Conservation (phyloP, 1,140 invertebrate genomes). For the Ostrea edulis region DNA sequence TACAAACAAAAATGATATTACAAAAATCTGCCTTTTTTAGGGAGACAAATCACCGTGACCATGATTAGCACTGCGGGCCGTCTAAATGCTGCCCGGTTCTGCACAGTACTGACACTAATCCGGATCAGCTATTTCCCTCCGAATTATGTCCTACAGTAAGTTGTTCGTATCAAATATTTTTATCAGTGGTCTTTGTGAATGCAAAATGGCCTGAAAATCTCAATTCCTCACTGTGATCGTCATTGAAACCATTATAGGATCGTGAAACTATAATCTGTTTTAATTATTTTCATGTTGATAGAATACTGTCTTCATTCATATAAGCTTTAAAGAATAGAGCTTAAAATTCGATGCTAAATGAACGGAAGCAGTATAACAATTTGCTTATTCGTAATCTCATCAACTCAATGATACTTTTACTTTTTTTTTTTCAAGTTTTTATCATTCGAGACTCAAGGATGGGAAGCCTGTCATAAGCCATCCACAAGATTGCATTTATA, state of each 20-base stretch:
- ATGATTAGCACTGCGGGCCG: slow-evolving; percentile 27
- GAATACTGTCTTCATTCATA: not conserved
- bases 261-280: not conserved
- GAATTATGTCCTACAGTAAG: not conserved
- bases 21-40: not conserved
- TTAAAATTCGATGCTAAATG: not conserved
- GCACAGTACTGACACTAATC: slow-evolving; percentile 31
- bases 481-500: too few species aligned
- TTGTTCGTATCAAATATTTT: slow-evolving; percentile 5
- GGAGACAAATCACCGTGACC: not conserved
- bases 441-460: not conserved
- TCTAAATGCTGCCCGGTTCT: not conserved
- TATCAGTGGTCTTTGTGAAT: slow-evolving; percentile 9
- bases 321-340: not conserved
- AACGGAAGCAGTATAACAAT: not conserved
- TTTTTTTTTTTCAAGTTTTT: not conserved
- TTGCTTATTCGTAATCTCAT: not conserved
- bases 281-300: slow-evolving; percentile 11
- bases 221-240: slow-evolving; percentile 9
- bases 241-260: slow-evolving; percentile 2
- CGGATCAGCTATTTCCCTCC: slow-evolving; percentile 22
- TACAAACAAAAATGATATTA: slow-evolving; percentile 31
- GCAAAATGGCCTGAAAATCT: slow-evolving; percentile 2
- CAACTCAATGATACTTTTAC: not conserved
- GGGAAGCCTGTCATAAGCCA: too few species aligned